These are phyloP conservation scores for Urocyon cinereoargenteus DNA, from an alignment of 2,797 vertebrate genomes.

Conservation along the genomic window DNA sequence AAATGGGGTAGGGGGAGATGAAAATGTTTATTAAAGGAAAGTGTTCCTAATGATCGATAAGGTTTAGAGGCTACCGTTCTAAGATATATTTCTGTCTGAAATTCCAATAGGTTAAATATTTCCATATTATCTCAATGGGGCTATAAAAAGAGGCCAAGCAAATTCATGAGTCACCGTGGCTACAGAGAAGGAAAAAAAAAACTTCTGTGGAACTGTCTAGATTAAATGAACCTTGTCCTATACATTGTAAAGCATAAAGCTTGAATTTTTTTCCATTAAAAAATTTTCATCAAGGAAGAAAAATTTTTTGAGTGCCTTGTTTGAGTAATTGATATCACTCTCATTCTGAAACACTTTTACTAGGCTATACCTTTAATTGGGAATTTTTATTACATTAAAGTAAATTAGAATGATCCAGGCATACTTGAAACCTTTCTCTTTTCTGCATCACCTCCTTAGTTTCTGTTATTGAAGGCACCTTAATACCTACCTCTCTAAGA, in stretches of 20 bases:
- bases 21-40: background rate
- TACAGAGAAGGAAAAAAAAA: background rate
- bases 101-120: background rate
- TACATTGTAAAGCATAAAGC: background rate
- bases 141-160: background rate
- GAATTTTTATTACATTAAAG: background rate
- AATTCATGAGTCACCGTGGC: background rate
- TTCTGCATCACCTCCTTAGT: background rate
- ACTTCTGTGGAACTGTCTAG: background rate
- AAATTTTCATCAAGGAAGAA: conserved; percentile 1
- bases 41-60: background rate
- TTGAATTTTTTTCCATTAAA: conserved; percentile 36
- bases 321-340: background rate
- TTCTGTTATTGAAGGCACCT: background rate
- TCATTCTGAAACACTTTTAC: background rate
- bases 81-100: background rate
- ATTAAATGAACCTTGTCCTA: background rate
- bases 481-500: background rate
- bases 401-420: background rate
- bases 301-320: background rate
- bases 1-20: background rate
- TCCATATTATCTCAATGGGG: background rate
- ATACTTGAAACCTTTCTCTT: background rate
- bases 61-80: background rate
- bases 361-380: background rate